Percentiles rank a stretch among this genome's conserved stretches.
These are phyloP conservation scores for Bombycilla garrulus DNA, from an alignment of 2,113 vertebrate species.

Conservation along the genomic window DNA sequence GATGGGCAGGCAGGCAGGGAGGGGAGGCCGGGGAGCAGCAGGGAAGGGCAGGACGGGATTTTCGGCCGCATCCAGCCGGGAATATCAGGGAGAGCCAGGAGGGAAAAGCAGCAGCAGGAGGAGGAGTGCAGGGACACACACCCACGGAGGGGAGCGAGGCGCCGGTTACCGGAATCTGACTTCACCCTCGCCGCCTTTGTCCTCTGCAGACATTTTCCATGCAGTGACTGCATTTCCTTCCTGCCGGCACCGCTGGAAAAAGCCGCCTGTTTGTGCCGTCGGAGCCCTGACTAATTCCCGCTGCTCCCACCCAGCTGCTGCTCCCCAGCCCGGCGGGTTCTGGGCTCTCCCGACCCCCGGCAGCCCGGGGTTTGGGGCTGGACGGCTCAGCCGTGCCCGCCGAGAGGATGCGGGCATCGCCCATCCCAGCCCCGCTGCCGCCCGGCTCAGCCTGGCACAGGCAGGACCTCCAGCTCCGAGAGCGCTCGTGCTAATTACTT, in stretches of 20 bases:
- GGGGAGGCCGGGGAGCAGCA: background rate
- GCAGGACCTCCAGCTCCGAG: constrained; percentile 43
- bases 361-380: background rate
- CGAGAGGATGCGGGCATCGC: background rate
- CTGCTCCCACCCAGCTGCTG: background rate
- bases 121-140: background rate
- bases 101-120: background rate
- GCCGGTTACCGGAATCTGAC: constrained; percentile 66
- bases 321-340: background rate
- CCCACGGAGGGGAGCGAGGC: background rate
- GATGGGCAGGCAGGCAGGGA: constrained; percentile 54
- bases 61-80: background rate
- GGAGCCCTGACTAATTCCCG: background rate
- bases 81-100: background rate
- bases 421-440: background rate
- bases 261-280: constrained; percentile 17
- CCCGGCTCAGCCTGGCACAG: background rate
- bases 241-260: constrained; percentile 62
- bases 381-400: background rate
- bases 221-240: constrained; percentile 73
- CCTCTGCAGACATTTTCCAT: constrained; percentile 66
- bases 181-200: constrained; percentile 69
- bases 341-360: accelerated
- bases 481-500: constrained; percentile 74
- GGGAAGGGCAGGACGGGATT: background rate